Evolutionary conservation across 1,140 invertebrate species (phyloP).

Genomic region (Agrilus planipennis): DNA sequence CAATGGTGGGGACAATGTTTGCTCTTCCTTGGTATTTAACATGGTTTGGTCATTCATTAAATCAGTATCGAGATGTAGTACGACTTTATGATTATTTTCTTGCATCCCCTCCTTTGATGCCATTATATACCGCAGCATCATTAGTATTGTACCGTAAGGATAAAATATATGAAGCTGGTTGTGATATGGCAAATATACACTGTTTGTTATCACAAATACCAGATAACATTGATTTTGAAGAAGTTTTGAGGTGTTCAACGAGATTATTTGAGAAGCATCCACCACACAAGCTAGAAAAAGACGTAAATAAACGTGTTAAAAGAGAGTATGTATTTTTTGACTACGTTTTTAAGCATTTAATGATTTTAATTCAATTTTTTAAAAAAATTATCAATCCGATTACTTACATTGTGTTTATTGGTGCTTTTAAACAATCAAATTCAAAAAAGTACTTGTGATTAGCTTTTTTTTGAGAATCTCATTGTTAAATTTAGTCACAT

Average conservation of each 20-base stretch:
- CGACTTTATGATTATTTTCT: slow-evolving; percentile 94
- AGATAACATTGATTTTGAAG: slow-evolving; percentile 80
- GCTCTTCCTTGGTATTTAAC: slow-evolving; percentile 95
- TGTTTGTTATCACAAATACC: slow-evolving; percentile 64
- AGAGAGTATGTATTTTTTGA: slow-evolving; percentile 49
- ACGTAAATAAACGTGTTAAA: slow-evolving; percentile 48
- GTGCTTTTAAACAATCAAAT: too few species aligned
- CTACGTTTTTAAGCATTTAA: too few species aligned
- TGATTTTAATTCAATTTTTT: too few species aligned
- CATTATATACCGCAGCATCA: slow-evolving; percentile 85
- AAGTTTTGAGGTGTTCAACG: slow-evolving; percentile 54
- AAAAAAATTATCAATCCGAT: too few species aligned
- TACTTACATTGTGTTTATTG: too few species aligned
- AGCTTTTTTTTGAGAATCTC: too few species aligned
- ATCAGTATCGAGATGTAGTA: slow-evolving; percentile 78
- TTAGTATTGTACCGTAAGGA: slow-evolving; percentile 67
- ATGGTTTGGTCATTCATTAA: slow-evolving; percentile 95
- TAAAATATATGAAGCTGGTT: slow-evolving; percentile 55
- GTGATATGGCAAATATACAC: slow-evolving; percentile 77
- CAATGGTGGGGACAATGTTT: slow-evolving; percentile 90
- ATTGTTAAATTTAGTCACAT: too few species aligned
- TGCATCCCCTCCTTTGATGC: slow-evolving; percentile 75
- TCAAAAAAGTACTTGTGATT: too few species aligned
- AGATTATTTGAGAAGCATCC: slow-evolving; percentile 60
- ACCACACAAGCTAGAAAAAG: slow-evolving; percentile 55